These are phyloP conservation scores for Pseudomyrmex pallidus DNA, from an alignment of 1,140 invertebrate genomes.

Conservation along the genomic window DNA sequence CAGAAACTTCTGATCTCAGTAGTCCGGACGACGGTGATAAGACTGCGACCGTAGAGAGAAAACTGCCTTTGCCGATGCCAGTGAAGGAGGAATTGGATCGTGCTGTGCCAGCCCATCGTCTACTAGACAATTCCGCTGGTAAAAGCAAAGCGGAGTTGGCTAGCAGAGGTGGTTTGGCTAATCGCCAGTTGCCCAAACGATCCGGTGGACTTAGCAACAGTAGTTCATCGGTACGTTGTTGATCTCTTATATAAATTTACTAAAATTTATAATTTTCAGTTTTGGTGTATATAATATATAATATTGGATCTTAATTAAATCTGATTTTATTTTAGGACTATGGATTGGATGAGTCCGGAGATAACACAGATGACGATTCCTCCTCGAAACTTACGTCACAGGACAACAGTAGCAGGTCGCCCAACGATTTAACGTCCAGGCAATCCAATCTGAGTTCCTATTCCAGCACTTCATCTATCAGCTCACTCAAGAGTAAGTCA, in stretches of 20 bases:
- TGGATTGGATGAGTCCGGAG: slow-evolving; percentile 89
- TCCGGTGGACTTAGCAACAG: slow-evolving; percentile 87
- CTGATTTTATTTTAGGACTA: slow-evolving; percentile 86
- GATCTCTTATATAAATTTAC: slow-evolving; percentile 31
- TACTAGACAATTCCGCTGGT: slow-evolving; percentile 94
- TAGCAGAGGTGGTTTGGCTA: slow-evolving; percentile 88
- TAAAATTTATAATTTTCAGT: background rate
- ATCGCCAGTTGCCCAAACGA: slow-evolving; percentile 84
- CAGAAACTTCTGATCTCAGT: slow-evolving; percentile 89
- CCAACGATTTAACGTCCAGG: slow-evolving; percentile 80
- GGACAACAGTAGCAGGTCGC: slow-evolving; percentile 79
- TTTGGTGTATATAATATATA: too few relatives aligned
- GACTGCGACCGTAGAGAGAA: slow-evolving; percentile 91
- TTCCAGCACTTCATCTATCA: slow-evolving; percentile 83
- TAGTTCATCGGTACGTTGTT: slow-evolving; percentile 86
- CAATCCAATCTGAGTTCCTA: slow-evolving; percentile 84
- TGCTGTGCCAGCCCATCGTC: slow-evolving; percentile 92
- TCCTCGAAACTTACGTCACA: slow-evolving; percentile 80
- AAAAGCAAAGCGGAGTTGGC: slow-evolving; percentile 96
- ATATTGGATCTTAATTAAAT: background rate
- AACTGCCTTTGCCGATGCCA: slow-evolving; percentile 86
- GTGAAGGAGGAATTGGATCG: slow-evolving; percentile 93
- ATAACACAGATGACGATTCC: slow-evolving; percentile 89
- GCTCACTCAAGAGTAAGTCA: slow-evolving; percentile 81
- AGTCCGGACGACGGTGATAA: slow-evolving; percentile 91